phyloP scores from a whole-genome alignment of 2,797 vertebrate species.

The Margarornis squamiger region DNA sequence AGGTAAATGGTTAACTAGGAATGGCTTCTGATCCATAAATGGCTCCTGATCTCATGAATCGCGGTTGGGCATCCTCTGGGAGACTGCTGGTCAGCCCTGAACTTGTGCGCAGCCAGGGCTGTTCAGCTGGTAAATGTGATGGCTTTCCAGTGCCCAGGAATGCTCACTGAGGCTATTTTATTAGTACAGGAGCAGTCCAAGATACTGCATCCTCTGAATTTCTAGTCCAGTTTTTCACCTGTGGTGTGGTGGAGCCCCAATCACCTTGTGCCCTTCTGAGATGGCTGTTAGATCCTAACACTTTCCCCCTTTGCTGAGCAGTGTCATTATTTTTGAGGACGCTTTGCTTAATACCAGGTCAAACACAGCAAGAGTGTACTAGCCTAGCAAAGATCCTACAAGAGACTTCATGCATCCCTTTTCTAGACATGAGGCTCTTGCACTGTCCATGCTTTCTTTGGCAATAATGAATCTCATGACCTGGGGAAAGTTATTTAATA shows the following conservation, averaged over 20 bases:
- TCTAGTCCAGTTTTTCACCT: not conserved
- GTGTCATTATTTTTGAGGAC: accelerated
- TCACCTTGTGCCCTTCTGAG: not conserved
- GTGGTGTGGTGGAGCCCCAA: not conserved
- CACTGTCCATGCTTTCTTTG: not conserved
- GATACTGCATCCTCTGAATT: not conserved
- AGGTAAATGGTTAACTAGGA: not conserved
- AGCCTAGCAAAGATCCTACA: not conserved
- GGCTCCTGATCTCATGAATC: not conserved
- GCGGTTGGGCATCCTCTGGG: not conserved
- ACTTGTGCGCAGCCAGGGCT: not conserved
- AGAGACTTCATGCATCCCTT: not conserved
- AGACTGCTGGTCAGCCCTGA: not conserved
- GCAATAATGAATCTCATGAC: not conserved
- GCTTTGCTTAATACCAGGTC: not conserved
- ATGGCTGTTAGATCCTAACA: not conserved
- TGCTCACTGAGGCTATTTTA: not conserved
- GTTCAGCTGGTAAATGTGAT: accelerated
- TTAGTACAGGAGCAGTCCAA: not conserved
- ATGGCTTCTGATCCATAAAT: not conserved
- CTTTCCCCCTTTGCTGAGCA: not conserved
- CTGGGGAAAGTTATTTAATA: not conserved
- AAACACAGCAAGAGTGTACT: not conserved
- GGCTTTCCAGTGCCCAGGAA: not conserved
- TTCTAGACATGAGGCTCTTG: not conserved